Evolutionary conservation across 2,797 vertebrate species (phyloP).

Genomic region (Alauda arvensis): DNA sequence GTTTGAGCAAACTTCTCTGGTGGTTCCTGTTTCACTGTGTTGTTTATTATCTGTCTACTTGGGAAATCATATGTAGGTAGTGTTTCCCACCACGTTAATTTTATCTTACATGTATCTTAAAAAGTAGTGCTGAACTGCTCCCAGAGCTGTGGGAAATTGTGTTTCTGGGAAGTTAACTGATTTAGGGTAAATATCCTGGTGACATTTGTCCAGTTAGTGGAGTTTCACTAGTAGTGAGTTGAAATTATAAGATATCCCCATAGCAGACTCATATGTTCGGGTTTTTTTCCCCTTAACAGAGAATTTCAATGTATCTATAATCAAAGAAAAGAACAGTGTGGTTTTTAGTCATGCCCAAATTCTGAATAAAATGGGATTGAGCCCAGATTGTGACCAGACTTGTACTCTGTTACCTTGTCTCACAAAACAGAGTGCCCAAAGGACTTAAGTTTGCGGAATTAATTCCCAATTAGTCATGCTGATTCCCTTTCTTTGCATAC

Average conservation of each 20-base stretch:
- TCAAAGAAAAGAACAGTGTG: not conserved
- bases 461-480: not conserved
- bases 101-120: slow-evolving; percentile 1
- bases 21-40: slow-evolving; percentile 33
- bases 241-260: not conserved
- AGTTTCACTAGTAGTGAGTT: not conserved
- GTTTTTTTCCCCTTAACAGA: not conserved
- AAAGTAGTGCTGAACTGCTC: not conserved
- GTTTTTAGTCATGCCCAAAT: not conserved
- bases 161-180: not conserved
- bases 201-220: not conserved
- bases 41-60: slow-evolving; percentile 35
- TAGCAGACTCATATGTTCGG: not conserved
- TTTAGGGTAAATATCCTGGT: not conserved
- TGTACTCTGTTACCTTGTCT: not conserved
- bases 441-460: not conserved
- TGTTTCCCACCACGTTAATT: not conserved
- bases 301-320: not conserved
- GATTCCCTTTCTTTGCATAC: not conserved
- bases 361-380: not conserved
- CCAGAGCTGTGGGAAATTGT: not conserved
- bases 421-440: not conserved
- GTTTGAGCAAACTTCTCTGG: slow-evolving; percentile 29
- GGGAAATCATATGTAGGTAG: slow-evolving; percentile 28
- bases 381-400: not conserved